Conservation (phyloP, 2,888 invertebrate species). For the Drosophila melanosoma region DNA sequence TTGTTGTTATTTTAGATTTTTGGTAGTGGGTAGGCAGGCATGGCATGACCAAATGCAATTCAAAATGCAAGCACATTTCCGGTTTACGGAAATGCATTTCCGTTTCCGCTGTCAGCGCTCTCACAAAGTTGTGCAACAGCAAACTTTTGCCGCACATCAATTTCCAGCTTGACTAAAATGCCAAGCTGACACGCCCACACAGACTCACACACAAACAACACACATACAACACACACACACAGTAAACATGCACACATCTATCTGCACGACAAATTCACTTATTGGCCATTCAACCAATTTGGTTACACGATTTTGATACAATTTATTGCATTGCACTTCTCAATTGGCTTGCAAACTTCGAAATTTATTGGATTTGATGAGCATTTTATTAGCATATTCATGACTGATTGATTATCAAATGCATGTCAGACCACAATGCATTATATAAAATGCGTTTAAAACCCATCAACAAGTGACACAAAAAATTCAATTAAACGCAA, state of each 20-base stretch:
- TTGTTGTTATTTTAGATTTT: constrained; percentile 2
- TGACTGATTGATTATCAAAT: constrained; percentile 54
- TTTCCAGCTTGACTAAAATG: constrained; percentile 64
- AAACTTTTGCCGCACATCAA: constrained; percentile 60
- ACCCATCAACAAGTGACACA: neutral
- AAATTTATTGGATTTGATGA: constrained; percentile 64
- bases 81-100: constrained; percentile 79
- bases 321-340: constrained; percentile 66
- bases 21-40: constrained; percentile 7
- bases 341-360: constrained; percentile 55
- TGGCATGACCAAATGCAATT: constrained; percentile 66
- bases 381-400: constrained; percentile 75
- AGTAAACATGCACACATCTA: constrained; percentile 19
- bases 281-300: constrained; percentile 78
- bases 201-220: constrained; percentile 15
- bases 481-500: constrained; percentile 15
- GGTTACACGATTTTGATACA: constrained; percentile 72
- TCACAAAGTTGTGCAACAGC: constrained; percentile 51
- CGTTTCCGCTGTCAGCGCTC: constrained; percentile 61
- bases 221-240: neutral
- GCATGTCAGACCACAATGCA: constrained; percentile 27
- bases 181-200: constrained; percentile 29
- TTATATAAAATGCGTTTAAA: neutral
- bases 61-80: constrained; percentile 72
- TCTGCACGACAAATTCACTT: constrained; percentile 64